Base-by-base conservation (phyloP, 2,797 vertebrate genomes). In the Muscicapa comitata region DNA sequence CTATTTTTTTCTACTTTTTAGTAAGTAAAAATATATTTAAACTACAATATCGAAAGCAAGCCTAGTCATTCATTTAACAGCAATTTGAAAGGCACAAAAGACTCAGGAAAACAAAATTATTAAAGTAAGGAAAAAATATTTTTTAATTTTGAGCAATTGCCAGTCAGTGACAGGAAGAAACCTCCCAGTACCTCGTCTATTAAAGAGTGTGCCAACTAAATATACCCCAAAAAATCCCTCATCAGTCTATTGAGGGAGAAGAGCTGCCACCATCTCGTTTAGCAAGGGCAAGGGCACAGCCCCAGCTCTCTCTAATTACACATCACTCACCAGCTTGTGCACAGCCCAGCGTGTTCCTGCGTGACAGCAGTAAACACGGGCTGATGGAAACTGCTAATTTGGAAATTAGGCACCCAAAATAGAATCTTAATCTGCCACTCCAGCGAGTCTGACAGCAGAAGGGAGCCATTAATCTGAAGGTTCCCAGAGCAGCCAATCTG, bases 301-400 rank as follows among this genome's bases (percentile, higher is more conserved):
- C 93, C 87, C 82, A 89, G 96, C 92, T 82, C 91, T 88, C 43
- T 45, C 65, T 96, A 95, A 96, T 95, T 94, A 48, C 91, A 72
- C 50, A n/a, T 97, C 97, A 96, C 91, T 98, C 97, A 95, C 26
- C 43, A 96, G 93, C 90, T 68, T 77, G 10, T 86, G 95, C 80
- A 70, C 94, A 94, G 82, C 94, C 95, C 96, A 88, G 93, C 88
- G 77, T 96, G 92, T 65, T 96, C 95, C 92, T 85, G 91, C 83
- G 79, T 95, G 94, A 95, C 96, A 97, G 97, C 91, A 90, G 86
- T 88, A 97, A 97, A 96, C 95, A 97, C 7, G 5, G 85, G 43
- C 93, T 91, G 88, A 94, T 96, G 91, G 92, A 97, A 95, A 92
- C 86, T 43, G 85, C 95, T 97, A 96, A 97, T 96, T 96, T 97